A percentile compares a stretch with the other conserved stretches of the same genome.
Conservation (phyloP, 2,113 vertebrate species). For the Mugil cephalus region DNA sequence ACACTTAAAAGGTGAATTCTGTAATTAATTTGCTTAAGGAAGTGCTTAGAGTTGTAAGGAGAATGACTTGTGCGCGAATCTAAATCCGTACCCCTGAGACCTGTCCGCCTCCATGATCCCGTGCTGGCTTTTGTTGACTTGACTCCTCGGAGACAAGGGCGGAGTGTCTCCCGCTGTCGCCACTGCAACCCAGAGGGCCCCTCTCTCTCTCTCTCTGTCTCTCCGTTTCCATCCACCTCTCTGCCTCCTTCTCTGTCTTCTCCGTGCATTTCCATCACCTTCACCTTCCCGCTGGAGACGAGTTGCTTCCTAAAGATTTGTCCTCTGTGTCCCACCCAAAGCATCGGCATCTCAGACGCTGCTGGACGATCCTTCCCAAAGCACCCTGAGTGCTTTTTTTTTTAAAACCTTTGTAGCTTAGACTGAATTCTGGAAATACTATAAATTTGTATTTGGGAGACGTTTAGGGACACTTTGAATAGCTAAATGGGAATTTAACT, state of each 20-base stretch:
- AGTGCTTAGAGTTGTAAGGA: too few relatives aligned
- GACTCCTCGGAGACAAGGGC: slow-evolving; percentile 7
- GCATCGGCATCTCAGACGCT: neutral
- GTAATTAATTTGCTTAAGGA: too few relatives aligned
- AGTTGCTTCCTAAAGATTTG: slow-evolving; percentile 58
- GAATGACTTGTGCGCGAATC: neutral
- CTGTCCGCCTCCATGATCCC: slow-evolving; percentile 14
- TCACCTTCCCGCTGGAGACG: slow-evolving; percentile 4
- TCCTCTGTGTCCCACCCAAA: slow-evolving; percentile 11
- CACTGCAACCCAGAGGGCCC: slow-evolving; percentile 50
- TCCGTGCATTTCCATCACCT: slow-evolving; percentile 32
- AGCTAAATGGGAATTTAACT: neutral
- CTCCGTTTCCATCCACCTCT: neutral
- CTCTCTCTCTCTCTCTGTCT: slow-evolving; percentile 29
- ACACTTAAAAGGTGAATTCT: too few relatives aligned
- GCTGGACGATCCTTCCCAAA: slow-evolving; percentile 6
- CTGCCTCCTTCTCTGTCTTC: neutral
- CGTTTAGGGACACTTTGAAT: neutral
- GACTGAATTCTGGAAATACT: too few relatives aligned
- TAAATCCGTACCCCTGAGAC: neutral
- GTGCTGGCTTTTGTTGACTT: slow-evolving; percentile 4
- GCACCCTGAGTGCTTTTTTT: neutral
- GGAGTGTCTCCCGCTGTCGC: slow-evolving; percentile 63
- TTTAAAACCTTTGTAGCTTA: slow-evolving; percentile 17
- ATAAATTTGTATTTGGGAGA: too few relatives aligned